These are phyloP conservation scores for Orestias chungarensis DNA, from an alignment of 2,797 vertebrate species.

Conservation along the genomic window DNA sequence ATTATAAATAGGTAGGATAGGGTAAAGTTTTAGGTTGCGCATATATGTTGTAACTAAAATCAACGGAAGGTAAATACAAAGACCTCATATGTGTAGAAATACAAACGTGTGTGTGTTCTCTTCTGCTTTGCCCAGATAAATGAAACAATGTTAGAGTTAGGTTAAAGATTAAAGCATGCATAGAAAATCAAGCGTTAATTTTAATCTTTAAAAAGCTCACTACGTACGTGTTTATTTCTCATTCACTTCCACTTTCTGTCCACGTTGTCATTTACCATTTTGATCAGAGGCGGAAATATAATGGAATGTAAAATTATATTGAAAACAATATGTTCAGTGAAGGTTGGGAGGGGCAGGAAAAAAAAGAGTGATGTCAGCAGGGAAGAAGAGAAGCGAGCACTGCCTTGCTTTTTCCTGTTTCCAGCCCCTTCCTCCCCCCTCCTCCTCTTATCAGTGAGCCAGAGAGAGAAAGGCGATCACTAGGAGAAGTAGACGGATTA, in stretches of 20 bases:
- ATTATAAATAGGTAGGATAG: no score
- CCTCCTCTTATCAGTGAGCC: conserved; percentile 48
- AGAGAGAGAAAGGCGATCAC: conserved; percentile 33
- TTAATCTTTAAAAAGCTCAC: not conserved
- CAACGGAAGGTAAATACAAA: no score
- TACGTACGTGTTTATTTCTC: not conserved
- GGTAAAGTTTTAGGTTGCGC: no score
- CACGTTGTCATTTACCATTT: not conserved
- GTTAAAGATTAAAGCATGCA: no score
- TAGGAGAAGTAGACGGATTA: conserved; percentile 36
- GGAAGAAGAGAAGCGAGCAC: conserved; percentile 69
- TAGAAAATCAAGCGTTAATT: not conserved
- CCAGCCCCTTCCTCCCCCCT: conserved; percentile 31
- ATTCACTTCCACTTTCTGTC: not conserved
- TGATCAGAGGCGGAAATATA: not conserved
- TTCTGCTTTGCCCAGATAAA: no score
- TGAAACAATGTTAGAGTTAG: no score
- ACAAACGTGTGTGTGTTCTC: no score
- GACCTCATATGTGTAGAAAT: no score
- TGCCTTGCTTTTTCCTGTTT: conserved; percentile 71
- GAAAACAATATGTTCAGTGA: conserved; percentile 62
- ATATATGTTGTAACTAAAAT: no score
- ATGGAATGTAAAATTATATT: conserved; percentile 8
- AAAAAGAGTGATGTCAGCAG: conserved; percentile 80
- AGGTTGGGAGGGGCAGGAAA: conserved; percentile 80